A percentile compares a stretch with the other conserved stretches of the same genome.
These are phyloP conservation scores for Crotalus horridus DNA, from an alignment of 2,113 vertebrate genomes.

Conservation along the genomic window DNA sequence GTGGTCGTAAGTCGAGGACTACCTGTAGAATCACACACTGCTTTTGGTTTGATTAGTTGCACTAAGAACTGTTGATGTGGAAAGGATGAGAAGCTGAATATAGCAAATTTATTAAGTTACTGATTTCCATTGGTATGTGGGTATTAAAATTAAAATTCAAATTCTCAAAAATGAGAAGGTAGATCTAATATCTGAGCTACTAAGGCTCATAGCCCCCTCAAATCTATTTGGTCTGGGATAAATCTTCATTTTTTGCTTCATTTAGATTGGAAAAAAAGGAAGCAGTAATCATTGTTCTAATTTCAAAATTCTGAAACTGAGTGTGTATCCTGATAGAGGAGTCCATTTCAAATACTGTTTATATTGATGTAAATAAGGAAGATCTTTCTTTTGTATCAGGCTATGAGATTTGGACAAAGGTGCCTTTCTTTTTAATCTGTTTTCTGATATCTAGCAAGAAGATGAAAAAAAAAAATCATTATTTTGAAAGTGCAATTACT, in stretches of 20 bases:
- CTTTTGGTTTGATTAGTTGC: background rate
- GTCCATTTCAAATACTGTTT: background rate
- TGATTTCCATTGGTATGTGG: background rate
- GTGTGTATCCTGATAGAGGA: background rate
- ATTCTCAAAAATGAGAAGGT: background rate
- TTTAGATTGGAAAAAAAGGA: background rate
- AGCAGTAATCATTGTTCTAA: background rate
- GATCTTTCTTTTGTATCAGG: background rate
- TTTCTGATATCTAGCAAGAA: background rate
- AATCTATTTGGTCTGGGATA: background rate
- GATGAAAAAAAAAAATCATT: background rate
- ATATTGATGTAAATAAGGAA: background rate
- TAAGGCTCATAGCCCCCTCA: background rate
- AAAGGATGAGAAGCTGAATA: background rate
- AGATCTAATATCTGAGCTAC: background rate
- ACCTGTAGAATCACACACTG: background rate
- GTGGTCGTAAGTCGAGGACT: background rate
- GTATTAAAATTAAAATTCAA: background rate
- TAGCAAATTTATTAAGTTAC: background rate
- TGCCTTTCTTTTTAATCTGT: background rate
- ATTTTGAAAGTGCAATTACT: background rate
- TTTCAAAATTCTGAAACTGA: background rate
- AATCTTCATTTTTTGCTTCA: background rate
- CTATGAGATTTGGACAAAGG: background rate
- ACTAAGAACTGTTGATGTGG: background rate